Base-by-base conservation (phyloP, 2,797 vertebrate species). In the Cyclopterus lumpus region DNA sequence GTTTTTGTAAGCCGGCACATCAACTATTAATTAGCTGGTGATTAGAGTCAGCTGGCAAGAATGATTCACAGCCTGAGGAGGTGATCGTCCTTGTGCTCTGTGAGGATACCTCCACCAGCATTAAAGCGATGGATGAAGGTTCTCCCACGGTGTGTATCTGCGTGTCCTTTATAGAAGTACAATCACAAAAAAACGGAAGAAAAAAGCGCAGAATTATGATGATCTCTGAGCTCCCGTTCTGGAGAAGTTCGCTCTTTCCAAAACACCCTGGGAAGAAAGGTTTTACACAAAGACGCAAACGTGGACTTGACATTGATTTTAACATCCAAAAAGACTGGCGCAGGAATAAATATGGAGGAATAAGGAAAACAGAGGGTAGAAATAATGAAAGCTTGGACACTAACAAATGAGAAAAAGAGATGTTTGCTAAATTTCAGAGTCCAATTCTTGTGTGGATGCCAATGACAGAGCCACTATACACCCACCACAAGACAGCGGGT, bases 21-120 rank as follows among this genome's bases (percentile, higher is more conserved):
- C 93, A 96, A 94, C 95, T 96, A 95, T 96, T 97, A 97, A 97
- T 97, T 97, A 97, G 94, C 89, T 87, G 92, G 93, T 95, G 95
- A 96, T 96, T 96, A 96, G 95, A 95, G 94, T 96, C 93, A 94
- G 93, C 92, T 93, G 95, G 92, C 93, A 92, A 95, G 92, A 95
- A 94, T 95, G 94, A 96, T 95, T 95, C 94, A 93, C 92, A 95
- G 94, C 93, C 95, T 70, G 81, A 90, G 95, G 95, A 95, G 93
- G 88, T 86, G 75, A 91, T 92, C 89, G 94, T 94, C 95, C 94
- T 95, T 96, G 93, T 89, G 91, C 92, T 92, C 88, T 64, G 91
- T 92, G 90, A 94, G 90, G 91, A 94, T 85, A 86, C 88, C 88
- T 92, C 92, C 93, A 87, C 32, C 66, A 20, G 67, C 65, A 77